Evolutionary conservation across 2,888 invertebrate genomes (phyloP), one percentile per base, ranked within the genome.

Genomic region (Pachydiplax longipennis): DNA sequence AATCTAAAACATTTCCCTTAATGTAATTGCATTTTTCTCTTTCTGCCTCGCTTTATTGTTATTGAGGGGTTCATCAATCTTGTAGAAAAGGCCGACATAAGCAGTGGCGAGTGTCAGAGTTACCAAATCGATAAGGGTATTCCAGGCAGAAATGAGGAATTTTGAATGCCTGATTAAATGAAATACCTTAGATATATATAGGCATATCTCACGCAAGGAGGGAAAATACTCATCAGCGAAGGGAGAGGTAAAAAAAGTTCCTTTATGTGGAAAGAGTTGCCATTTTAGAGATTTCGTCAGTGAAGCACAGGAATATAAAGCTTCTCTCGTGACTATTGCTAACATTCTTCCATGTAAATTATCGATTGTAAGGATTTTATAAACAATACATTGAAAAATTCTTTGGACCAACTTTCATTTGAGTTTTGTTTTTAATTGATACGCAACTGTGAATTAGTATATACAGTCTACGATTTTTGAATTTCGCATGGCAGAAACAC

Each of bases 91-190:
- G 53, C 25, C 31, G 35, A 53, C 31, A 58, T 82, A 53, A 48
- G 48, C 12, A 82, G 48, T 48, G 82, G 82, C 35, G 58, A 73
- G 31, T 15, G 73, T 31, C 25, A 73, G 31, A 73, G 31, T 35
- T 35, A 58, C 53, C 53, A 83, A 83, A 53, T 58, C 31, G 58
- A 53, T 83, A 58, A 58, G 58, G 31, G 35, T 31, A 35, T 35
- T 6, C 35, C 83, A 58, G 58, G 83, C 31, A 44, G 35, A n/a
- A 48, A 83, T 18, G 83, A 35, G 83, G 83, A 83, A 83, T 31
- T 65, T 61, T 61, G 87, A n/a, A 61, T 83, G 87, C 37, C 87
- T 53, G 35, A 65, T 87, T 87, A 65, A 58, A 61, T 37, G 87
- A 37, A 37, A 61, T 10, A 37, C 87, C 37, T 65, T 4, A 37